These are phyloP conservation scores for Listronotus bonariensis DNA, from an alignment of 1,140 invertebrate genomes.

Conservation along the genomic window DNA sequence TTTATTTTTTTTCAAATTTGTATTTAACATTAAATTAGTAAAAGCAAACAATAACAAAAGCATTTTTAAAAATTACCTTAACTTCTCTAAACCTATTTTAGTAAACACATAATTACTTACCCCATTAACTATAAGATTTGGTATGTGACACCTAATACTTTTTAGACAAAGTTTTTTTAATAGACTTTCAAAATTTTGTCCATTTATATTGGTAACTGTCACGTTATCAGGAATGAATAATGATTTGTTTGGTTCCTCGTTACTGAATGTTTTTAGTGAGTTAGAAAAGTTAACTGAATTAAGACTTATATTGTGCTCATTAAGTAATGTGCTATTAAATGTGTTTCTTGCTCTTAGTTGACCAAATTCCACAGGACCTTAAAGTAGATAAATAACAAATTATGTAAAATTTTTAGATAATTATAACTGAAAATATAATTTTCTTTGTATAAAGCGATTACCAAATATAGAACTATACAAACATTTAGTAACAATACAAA, in stretches of 20 bases:
- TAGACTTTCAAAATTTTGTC: conserved; percentile 49
- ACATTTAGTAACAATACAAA: too few relatives aligned
- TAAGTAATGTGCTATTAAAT: conserved; percentile 32
- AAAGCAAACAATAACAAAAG: too few relatives aligned
- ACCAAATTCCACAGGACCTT: conserved; percentile 41
- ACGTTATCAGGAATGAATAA: conserved; percentile 46
- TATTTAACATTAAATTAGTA: too few relatives aligned
- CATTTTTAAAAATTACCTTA: too few relatives aligned
- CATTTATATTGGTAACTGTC: conserved; percentile 46
- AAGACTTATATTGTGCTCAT: conserved; percentile 24
- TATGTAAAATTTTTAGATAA: too few relatives aligned
- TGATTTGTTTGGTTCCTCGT: background rate
- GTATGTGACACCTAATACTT: conserved; percentile 50
- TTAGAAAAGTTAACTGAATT: background rate
- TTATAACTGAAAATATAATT: too few relatives aligned
- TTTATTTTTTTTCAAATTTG: too few relatives aligned
- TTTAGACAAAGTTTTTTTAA: conserved; percentile 54
- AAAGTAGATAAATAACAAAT: too few relatives aligned
- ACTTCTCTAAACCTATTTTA: too few relatives aligned
- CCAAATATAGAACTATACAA: too few relatives aligned
- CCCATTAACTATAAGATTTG: conserved; percentile 53
- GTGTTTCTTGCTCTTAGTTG: conserved; percentile 30
- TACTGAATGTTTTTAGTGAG: background rate
- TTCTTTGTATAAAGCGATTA: too few relatives aligned
- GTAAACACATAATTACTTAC: too few relatives aligned